Base-by-base conservation (phyloP, 2,888 invertebrate genomes). In the Uropetala carovei region DNA sequence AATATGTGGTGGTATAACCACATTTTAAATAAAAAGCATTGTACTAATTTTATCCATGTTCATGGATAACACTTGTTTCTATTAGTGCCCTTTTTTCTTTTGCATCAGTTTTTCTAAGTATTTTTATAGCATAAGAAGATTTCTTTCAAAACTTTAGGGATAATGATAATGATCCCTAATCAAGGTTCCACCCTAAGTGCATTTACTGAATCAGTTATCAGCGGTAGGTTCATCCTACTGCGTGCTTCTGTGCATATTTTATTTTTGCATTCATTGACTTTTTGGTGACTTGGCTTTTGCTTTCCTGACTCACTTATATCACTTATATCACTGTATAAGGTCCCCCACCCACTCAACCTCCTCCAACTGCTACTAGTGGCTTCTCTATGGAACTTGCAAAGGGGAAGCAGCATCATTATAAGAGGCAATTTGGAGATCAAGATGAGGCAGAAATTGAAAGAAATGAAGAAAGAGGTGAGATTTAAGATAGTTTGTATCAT, bases 361-460 rank as follows among this genome's bases (percentile, higher is more conserved):
- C 89, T 89, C 64, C 89, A 89, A 68, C 89, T 64, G 64, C 64
- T 64, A 68, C 89, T 64, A 64, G 30, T 89, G 96, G 96, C 94
- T 97, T 97, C 95, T 96, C 97, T 93, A 96, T 98, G 95, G 97
- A 96, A 95, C 96, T 98, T 93, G 96, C 96, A 93, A 96, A 96
- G 94, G 96, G 96, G 94, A 97, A 97, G 94, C 97, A 97, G 92
- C 96, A 97, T 93, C 97, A 97, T 93, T 98, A 98, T 94, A 97
- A 97, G 92, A 96, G 96, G 92, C 98, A 98, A 95, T 98, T 97
- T 94, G 94, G 94, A 7, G 94, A 93, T n/a, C 94, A 94, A 92
- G 94, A 94, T 92, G 93, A 93, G 68, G 64, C 93, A 93, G 83
- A 86, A 92, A 30, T 94, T 89, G 89, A 89, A 89, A 89, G 43